Base-by-base conservation (phyloP, 2,113 vertebrate genomes). In the Melanerpes aurifrons region DNA sequence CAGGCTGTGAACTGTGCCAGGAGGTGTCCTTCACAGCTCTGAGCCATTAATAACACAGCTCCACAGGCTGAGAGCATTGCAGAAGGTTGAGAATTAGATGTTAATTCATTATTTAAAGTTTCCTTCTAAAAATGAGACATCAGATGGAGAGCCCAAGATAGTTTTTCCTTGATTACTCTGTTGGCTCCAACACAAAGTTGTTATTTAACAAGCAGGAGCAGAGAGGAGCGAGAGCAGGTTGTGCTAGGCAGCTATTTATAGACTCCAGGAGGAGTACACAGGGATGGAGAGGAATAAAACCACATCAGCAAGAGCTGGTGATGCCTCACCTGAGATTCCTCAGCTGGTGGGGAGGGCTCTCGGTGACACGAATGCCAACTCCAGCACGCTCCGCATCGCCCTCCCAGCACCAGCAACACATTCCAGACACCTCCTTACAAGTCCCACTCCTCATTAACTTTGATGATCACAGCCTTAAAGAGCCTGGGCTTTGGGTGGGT, bases 1-100 rank as follows among this genome's bases (percentile, higher is more conserved):
- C 74, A 89, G 32, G 40, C 40, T 43, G 76, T 79, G 77, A 87
- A 37, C 80, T 14, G 57, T 20, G 64, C 37, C 79, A n/a, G 13
- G n/a, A 50, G 1, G 7, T 32, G 19, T 77, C 58, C 73, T 35
- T 58, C 31, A 43, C 72, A 81, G 73, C 80, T 86, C 73, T 53
- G 18, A 48, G 83, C 68, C 92, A 87, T 86, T 87, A 91, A 15
- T 40, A 74, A 73, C 83, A 77, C 68, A 35, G 15, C 87, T 92
- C 54, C 45, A 15, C 10, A 83, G 56, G 22, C n/a, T 94, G 80
- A 91, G 84, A 85, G 69, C 73, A 32, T 64, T 21, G n/a, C 32
- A 84, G 68, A 57, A 84, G 79, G 74, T 37, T 50, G 66, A 86
- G 90, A 82, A 83, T 89, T 72, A 64, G 43, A 37, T 37, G 70